Base-by-base conservation (phyloP, 2,888 invertebrate species). In the Melipona bicolor region DNA sequence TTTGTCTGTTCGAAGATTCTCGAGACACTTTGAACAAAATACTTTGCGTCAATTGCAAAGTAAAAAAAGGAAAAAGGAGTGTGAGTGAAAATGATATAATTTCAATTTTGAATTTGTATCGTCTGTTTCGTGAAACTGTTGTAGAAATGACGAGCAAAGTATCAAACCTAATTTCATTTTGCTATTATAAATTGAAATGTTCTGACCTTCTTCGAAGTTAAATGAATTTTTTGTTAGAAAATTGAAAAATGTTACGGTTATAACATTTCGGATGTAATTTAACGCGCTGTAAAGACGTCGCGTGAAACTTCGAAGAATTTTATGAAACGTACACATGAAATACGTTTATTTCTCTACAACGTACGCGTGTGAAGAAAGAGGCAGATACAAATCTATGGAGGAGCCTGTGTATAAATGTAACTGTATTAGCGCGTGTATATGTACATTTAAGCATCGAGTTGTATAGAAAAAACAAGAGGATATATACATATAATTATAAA, bases 381-480 rank as follows among this genome's bases (percentile, higher is more conserved):
- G 32, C 3, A 71, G 52, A 71, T 78, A 71, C 50, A 81, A 81
- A 70, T 73, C 27, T 81, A 68, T 56, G 62, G 72, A 72, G 27
- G 27, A 61, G 52, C 27, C 65, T 76, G 43, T 81, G 83, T 83
- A 73, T 83, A 83, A 83, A 83, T 82, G 77, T 82, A 82, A 77
- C 32, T 50, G 77, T 84, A 75, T 82, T 36, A 88, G 81, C 52
- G 82, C 76, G 77, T 77, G 69, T 32, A 32, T 79, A 61, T 88
- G 82, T 76, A 87, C 62, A 82, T 82, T 68, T 79, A 81, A 74
- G 76, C 72, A 73, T 72, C 54, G 59, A 78, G 50, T 11, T 88
- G 79, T 87, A 77, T 72, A 85, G 67, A 32, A 4, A 85, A 71
- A 36, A 64, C 62, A 64, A 72, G 64, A 86, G 64, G 71, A 75